Conservation (phyloP, 1,140 invertebrate genomes). For the Drosophila dunni region DNA sequence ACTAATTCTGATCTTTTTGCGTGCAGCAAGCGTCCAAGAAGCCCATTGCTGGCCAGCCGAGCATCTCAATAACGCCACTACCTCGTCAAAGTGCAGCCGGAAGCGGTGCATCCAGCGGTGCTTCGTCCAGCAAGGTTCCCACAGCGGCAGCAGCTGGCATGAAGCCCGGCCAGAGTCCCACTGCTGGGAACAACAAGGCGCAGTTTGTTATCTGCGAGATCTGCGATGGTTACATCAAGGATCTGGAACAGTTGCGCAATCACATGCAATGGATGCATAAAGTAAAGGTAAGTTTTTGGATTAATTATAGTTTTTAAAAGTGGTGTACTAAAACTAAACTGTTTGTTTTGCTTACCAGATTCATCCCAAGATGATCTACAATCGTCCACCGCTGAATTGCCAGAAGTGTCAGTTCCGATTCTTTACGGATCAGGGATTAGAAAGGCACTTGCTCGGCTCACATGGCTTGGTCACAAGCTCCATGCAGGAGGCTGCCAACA, state of each 20-base stretch:
- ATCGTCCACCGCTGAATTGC: conserved; percentile 96
- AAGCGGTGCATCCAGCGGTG: conserved; percentile 56
- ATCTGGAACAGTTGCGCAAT: conserved; percentile 95
- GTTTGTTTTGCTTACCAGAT: conserved; percentile 85
- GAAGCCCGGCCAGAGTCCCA: conserved; percentile 84
- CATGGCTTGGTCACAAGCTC: conserved; percentile 97
- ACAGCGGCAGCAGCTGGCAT: conserved; percentile 84
- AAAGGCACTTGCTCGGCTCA: conserved; percentile 95
- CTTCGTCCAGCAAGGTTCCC: conserved; percentile 85
- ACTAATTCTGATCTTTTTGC: neutral
- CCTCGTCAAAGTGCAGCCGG: conserved; percentile 87
- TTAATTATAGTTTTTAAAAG: too few species aligned
- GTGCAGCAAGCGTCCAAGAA: conserved; percentile 82
- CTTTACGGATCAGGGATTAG: conserved; percentile 92
- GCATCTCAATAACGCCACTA: conserved; percentile 95
- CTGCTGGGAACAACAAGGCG: conserved; percentile 87
- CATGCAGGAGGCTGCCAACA: conserved; percentile 97
- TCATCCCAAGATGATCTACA: conserved; percentile 98
- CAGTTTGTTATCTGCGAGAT: conserved; percentile 97
- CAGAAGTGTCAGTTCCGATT: conserved; percentile 96
- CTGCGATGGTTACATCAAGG: conserved; percentile 97
- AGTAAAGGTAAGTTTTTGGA: conserved; percentile 88
- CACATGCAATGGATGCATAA: conserved; percentile 99
- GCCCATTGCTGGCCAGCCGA: conserved; percentile 88
- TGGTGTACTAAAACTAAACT: neutral